These are phyloP conservation scores for Cydia fagiglandana DNA, from an alignment of 1,140 invertebrate species.

Conservation along the genomic window DNA sequence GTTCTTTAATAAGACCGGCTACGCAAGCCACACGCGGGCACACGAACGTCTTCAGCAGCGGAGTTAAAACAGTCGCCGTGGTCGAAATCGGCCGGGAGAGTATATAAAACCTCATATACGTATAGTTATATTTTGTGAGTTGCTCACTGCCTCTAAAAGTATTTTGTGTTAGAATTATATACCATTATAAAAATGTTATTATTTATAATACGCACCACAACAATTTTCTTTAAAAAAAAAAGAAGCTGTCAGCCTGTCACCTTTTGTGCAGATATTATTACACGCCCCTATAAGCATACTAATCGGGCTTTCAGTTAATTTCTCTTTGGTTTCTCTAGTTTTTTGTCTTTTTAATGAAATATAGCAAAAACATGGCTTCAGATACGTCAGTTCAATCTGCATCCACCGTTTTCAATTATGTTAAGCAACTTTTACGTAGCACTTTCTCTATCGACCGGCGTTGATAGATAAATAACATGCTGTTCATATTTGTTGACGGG, in stretches of 20 bases:
- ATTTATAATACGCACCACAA: not conserved
- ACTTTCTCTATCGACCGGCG: conserved; percentile 20
- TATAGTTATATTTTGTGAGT: not conserved
- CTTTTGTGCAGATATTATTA: not conserved
- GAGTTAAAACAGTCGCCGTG: no score
- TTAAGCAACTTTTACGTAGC: conserved; percentile 29
- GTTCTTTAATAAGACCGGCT: no score
- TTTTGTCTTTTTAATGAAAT: conserved; percentile 26
- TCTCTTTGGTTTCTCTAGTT: conserved; percentile 17
- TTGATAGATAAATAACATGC: conserved; percentile 18
- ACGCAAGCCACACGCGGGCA: no score
- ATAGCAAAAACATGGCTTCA: conserved; percentile 15
- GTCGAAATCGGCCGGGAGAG: no score
- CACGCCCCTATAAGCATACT: not conserved
- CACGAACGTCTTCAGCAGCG: no score
- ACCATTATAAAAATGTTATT: not conserved
- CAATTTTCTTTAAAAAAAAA: not conserved
- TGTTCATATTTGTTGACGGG: not conserved
- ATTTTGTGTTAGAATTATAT: no score
- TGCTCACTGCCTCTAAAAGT: no score
- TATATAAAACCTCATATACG: not conserved
- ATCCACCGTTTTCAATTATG: conserved; percentile 30
- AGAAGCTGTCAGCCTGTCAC: not conserved
- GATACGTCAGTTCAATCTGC: conserved; percentile 26
- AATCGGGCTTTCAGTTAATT: conserved; percentile 17